Conservation (phyloP, 2,888 invertebrate genomes). For the Drosophila sordidapex region DNA sequence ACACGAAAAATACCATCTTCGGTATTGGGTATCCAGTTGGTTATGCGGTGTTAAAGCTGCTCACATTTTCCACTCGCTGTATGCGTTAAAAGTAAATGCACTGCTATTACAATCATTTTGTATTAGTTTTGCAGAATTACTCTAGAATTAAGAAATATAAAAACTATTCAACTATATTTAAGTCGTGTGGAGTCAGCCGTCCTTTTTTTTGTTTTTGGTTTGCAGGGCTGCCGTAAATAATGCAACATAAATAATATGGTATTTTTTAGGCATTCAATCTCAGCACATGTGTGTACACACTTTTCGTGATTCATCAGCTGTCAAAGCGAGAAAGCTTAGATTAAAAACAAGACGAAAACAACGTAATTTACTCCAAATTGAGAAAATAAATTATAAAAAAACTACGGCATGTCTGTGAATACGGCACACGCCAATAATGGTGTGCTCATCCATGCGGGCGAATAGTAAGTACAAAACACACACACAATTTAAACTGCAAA, state of each 20-base stretch:
- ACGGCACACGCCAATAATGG: constrained; percentile 98
- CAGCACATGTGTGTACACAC: constrained; percentile 42
- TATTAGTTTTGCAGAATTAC: constrained; percentile 6
- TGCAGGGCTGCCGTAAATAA: constrained; percentile 37
- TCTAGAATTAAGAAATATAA: neutral
- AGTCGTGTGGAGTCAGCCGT: constrained; percentile 3
- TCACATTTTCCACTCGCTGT: constrained; percentile 12
- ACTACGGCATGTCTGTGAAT: constrained; percentile 92
- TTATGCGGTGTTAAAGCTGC: constrained; percentile 24
- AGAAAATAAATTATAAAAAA: constrained; percentile 39
- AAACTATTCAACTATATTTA: constrained; percentile 9
- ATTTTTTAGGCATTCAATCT: constrained; percentile 50
- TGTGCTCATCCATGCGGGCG: constrained; percentile 97
- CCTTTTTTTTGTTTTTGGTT: constrained; percentile 7
- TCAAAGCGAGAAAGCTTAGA: constrained; percentile 44
- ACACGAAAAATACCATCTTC: constrained; percentile 43
- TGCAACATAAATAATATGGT: constrained; percentile 26
- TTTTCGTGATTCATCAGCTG: constrained; percentile 73
- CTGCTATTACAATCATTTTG: constrained; percentile 36
- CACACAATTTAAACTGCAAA: neutral
- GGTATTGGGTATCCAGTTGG: constrained; percentile 23
- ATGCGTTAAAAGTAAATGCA: constrained; percentile 7
- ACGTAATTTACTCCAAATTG: constrained; percentile 33
- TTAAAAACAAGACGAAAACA: constrained; percentile 54
- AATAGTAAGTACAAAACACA: constrained; percentile 90